phyloP scores from a whole-genome alignment of 2,113 vertebrate species.

The Pelobates fuscus region DNA sequence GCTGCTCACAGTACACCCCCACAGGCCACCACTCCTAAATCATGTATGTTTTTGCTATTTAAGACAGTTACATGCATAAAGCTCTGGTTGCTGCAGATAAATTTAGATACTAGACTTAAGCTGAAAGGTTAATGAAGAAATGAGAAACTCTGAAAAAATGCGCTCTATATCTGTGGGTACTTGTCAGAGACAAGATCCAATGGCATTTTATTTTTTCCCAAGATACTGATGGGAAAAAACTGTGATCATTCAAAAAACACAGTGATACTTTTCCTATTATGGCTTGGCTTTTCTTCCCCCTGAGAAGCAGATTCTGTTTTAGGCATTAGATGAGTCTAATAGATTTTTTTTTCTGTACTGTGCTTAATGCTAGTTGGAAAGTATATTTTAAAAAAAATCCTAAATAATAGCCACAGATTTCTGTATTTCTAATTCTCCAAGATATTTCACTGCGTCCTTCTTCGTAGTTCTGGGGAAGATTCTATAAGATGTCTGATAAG shows the following conservation, averaged over 20 bases:
- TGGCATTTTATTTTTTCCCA: constrained; percentile 38
- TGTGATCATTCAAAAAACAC: constrained; percentile 28
- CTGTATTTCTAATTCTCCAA: no score
- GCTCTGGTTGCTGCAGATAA: constrained; percentile 3
- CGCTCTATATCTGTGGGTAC: constrained; percentile 36
- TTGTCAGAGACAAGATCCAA: constrained; percentile 32
- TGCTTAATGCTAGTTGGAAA: constrained; percentile 1
- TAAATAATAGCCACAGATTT: no score
- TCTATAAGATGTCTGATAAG: no score
- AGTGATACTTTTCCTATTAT: constrained; percentile 40
- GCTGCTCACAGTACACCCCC: background rate
- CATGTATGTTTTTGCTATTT: constrained; percentile 26
- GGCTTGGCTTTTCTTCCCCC: constrained; percentile 30
- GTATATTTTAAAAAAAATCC: constrained; percentile 12
- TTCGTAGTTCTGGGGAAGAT: no score
- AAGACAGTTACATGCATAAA: constrained; percentile 10
- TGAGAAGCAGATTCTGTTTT: constrained; percentile 36
- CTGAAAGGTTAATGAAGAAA: constrained; percentile 37
- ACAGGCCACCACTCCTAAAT: background rate
- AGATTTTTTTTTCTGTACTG: constrained; percentile 13
- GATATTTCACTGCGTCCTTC: no score
- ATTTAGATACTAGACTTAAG: constrained; percentile 4
- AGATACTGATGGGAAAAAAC: constrained; percentile 27
- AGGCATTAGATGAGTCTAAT: constrained; percentile 22
- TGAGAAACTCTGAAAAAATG: constrained; percentile 28